Conservation (phyloP, 2,888 invertebrate genomes). For the Agriopis marginaria region DNA sequence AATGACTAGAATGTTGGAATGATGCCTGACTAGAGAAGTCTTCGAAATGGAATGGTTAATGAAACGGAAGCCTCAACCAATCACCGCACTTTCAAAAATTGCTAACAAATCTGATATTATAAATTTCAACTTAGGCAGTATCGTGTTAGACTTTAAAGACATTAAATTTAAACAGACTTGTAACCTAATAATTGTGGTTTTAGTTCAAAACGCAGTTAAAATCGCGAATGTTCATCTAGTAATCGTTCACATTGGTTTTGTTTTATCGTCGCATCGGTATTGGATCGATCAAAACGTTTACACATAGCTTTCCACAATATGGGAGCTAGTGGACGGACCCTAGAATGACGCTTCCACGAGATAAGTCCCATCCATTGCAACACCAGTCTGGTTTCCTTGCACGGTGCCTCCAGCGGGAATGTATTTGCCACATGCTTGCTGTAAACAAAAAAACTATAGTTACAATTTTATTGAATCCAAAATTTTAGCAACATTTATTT, state of each 20-base stretch:
- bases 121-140: conserved; percentile 76
- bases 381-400: conserved; percentile 92
- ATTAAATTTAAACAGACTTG: conserved; percentile 64
- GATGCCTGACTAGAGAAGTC: conserved; percentile 38
- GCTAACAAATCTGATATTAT: conserved; percentile 69
- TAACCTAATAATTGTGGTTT: conserved; percentile 79
- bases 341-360: conserved; percentile 94
- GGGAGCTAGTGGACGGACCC: conserved; percentile 74
- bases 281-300: conserved; percentile 51
- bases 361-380: conserved; percentile 94
- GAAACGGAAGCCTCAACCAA: conserved; percentile 34
- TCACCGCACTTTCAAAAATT: conserved; percentile 50
- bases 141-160: conserved; percentile 76
- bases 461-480: conserved; percentile 7
- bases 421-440: conserved; percentile 95
- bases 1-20: conserved; percentile 45
- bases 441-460: conserved; percentile 62
- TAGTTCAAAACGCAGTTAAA: conserved; percentile 47
- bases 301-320: conserved; percentile 75
- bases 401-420: conserved; percentile 94
- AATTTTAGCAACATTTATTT: conserved; percentile 24
- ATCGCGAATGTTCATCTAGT: conserved; percentile 42
- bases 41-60: conserved; percentile 37
- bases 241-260: conserved; percentile 39
- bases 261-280: conserved; percentile 30